These are phyloP conservation scores for Agrilus cyanescens DNA, from an alignment of 2,888 invertebrate genomes.

Conservation along the genomic window DNA sequence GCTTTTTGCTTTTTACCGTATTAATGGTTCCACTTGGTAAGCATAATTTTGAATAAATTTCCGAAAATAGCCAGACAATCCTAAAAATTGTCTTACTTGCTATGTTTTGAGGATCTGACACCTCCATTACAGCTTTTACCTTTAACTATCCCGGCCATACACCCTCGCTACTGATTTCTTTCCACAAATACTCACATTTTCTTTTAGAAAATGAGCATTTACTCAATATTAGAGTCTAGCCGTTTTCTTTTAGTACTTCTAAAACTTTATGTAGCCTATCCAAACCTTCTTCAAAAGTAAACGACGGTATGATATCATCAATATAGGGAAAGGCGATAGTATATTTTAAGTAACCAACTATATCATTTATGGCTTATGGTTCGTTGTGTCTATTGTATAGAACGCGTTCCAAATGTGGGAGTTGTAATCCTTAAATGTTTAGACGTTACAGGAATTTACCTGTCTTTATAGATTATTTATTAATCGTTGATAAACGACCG, in stretches of 20 bases:
- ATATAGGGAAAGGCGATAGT: too few species aligned
- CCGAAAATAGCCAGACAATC: constrained; percentile 21
- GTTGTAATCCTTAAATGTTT: too few species aligned
- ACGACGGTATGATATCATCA: too few species aligned
- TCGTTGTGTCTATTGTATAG: too few species aligned
- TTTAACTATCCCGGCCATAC: constrained; percentile 18
- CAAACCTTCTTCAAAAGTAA: background rate
- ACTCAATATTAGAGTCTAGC: constrained; percentile 20
- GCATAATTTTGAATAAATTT: constrained; percentile 19
- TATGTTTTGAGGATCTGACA: constrained; percentile 19
- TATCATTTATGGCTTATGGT: too few species aligned
- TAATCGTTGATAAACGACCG: too few species aligned
- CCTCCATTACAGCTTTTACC: constrained; percentile 17
- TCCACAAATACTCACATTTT: constrained; percentile 21
- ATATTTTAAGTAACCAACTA: too few species aligned
- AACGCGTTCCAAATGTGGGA: too few species aligned
- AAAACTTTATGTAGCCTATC: background rate
- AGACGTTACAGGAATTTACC: too few species aligned
- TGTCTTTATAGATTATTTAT: too few species aligned
- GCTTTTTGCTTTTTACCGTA: constrained; percentile 5
- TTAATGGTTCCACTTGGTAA: constrained; percentile 13
- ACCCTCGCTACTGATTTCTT: constrained; percentile 17
- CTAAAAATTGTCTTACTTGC: constrained; percentile 22
- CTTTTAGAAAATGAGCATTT: constrained; percentile 22
- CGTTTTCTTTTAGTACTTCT: background rate